Base-by-base conservation (phyloP, 2,113 vertebrate species). In the Ammodytes marinus region DNA sequence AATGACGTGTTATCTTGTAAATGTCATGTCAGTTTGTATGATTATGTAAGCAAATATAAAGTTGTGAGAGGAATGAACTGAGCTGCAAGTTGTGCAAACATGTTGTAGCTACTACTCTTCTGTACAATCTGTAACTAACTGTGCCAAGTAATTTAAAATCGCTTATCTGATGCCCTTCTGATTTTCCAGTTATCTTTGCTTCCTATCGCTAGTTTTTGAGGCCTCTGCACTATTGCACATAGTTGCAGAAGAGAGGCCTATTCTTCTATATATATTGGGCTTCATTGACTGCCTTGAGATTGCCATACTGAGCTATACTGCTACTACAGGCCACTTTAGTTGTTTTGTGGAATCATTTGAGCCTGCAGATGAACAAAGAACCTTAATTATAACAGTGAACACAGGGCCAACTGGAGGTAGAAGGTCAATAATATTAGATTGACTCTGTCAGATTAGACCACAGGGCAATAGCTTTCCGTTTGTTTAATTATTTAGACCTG, bases 401-500 rank as follows among this genome's bases (percentile, higher is more conserved):
- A 40, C n/a, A 45, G 55, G 61, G 39, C 46, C 37, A 55, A 27
- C n/a, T 52, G 6, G 58, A 70, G 74, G n/a, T 43, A 10, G 42
- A 15, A 79, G 76, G 76, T 57, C 67, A 76, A 47, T 63, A 53
- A 66, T 69, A 83, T 77, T 53, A 17, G n/a, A 68, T 64, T 27
- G 5, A 52, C 45, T 69, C 43, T 55, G 60, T 37, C 54, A 40
- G 42, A 60, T 74, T 46, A 73, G 68, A 45, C 68, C 37, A 50
- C 39, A 45, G 43, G 45, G 53, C 64, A 64, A 46, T 43, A 37
- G 61, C 83, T 80, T 61, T 54, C 49, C 72, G 50, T 49, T 64
- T 66, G 70, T 45, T 66, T 17, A 79, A 77, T 81, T 80, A 73
- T 80, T 80, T 59, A 65, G 73, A 57, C 47, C 63, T 77, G 72